Percentiles rank a stretch among this genome's conserved stretches.
Evolutionary conservation across 1,140 invertebrate species (phyloP).

Genomic region (Cyphomyrmex costatus): DNA sequence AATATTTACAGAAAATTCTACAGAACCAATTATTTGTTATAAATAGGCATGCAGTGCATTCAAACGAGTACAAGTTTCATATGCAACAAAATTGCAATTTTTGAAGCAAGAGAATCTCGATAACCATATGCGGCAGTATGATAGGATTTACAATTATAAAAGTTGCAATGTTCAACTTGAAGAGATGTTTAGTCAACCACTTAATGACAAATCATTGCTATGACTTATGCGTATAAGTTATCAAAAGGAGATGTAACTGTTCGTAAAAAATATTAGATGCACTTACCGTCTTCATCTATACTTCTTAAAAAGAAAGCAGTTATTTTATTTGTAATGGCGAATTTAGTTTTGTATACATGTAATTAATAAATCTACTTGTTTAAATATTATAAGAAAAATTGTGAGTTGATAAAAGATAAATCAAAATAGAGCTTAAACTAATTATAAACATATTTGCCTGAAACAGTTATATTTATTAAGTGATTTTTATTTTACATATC

Average conservation of each 20-base stretch:
- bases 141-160: constrained; percentile 78
- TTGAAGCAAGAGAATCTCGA: constrained; percentile 76
- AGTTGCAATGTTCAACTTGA: constrained; percentile 78
- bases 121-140: constrained; percentile 74
- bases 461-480: constrained; percentile 26
- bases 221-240: too few relatives aligned
- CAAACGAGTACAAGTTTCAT: constrained; percentile 75
- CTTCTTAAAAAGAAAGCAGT: constrained; percentile 36
- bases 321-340: constrained; percentile 75
- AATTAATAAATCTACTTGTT: not conserved
- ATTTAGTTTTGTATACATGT: constrained; percentile 14
- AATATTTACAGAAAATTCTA: constrained; percentile 79
- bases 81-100: constrained; percentile 69
- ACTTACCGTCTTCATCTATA: constrained; percentile 64
- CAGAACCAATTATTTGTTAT: constrained; percentile 70
- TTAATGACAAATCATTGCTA: too few relatives aligned
- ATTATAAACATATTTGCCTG: not conserved
- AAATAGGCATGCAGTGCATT: constrained; percentile 71
- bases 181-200: constrained; percentile 35
- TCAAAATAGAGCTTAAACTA: not conserved
- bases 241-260: too few relatives aligned
- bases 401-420: not conserved
- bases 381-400: not conserved
- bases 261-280: too few relatives aligned
- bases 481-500: not conserved